Evolutionary conservation across 2,113 vertebrate genomes (phyloP), one percentile per base, ranked within the genome.

Genomic region (Strix uralensis): DNA sequence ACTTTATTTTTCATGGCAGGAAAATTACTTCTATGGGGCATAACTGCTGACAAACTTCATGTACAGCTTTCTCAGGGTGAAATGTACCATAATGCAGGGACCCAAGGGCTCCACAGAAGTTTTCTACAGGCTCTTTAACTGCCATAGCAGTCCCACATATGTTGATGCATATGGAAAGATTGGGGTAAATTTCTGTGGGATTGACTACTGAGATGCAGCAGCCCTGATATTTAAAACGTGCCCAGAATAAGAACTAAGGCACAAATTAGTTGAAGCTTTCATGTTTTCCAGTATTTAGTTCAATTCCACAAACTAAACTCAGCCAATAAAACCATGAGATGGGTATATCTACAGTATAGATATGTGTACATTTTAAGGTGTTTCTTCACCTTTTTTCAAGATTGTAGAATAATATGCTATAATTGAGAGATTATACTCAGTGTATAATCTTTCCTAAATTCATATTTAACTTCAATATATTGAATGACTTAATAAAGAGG

Each of bases 271-370:
- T 46, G 13, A 85, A 65, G 61, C 30, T 69, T 49, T 81, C 7
- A 5, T 10, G 10, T 15, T 81, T 87, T 71, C 20, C 42, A 32
- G 6, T 23, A 34, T 32, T 10, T 20, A 63, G 30, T 23, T 73
- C 47, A 71, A 30, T 38, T 47, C 12, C 47, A 46, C 40, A 71
- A 75, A 66, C 14, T 30, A 86, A 72, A 79, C 7, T 11, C 2
- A 2, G 26, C 30, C 6, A 26, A 74, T 0, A 46, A 12, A 79
- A 59, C 9, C 2, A 4, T 29, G 52, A 42, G 5, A 57, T 0
- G 67, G 4, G 8, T 47, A 74, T 38, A 65, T 57, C 13, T 34
- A 75, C 15, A 85, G 16, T 32, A 78, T 1, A 49, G 4, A 80
- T 13, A 69, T 15, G 1, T 2, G 3, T 10, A 26, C 8, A 26